phyloP scores from a whole-genome alignment of 1,140 invertebrate genomes.

The Hermatobates lingyangjiaoensis region DNA sequence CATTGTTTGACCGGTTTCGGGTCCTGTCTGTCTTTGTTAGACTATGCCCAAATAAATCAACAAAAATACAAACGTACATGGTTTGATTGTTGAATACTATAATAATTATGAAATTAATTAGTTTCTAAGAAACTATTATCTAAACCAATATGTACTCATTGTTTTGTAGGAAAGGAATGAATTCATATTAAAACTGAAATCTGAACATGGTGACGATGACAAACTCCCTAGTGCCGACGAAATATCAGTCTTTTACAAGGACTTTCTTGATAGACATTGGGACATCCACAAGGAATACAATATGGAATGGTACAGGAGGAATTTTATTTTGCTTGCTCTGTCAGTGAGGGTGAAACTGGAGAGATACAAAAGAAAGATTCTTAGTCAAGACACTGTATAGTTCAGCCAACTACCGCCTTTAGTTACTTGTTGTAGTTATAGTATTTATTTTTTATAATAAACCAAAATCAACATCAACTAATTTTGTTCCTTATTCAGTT shows the following conservation, averaged over 20 bases:
- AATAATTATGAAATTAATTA: background rate
- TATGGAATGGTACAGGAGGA: conserved; percentile 46
- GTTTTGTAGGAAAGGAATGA: conserved; percentile 40
- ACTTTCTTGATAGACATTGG: conserved; percentile 60
- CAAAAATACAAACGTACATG: background rate
- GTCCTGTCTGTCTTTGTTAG: background rate
- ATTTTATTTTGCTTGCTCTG: conserved; percentile 12
- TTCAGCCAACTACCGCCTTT: no score
- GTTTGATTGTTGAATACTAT: background rate
- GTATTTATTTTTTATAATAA: no score
- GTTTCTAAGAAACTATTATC: background rate
- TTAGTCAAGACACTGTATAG: background rate
- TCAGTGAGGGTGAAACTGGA: conserved; percentile 11
- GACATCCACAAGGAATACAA: conserved; percentile 48
- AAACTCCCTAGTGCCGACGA: conserved; percentile 50
- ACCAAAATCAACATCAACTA: no score
- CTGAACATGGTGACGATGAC: conserved; percentile 17
- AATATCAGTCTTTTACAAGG: conserved; percentile 70
- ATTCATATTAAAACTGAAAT: conserved; percentile 27
- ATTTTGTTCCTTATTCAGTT: no score
- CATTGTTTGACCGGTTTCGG: no score
- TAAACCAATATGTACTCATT: background rate
- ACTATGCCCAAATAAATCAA: background rate
- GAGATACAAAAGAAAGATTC: background rate
- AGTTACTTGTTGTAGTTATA: no score